Evolutionary conservation across 2,113 vertebrate genomes (phyloP).

Genomic region (Catagonus wagneri): DNA sequence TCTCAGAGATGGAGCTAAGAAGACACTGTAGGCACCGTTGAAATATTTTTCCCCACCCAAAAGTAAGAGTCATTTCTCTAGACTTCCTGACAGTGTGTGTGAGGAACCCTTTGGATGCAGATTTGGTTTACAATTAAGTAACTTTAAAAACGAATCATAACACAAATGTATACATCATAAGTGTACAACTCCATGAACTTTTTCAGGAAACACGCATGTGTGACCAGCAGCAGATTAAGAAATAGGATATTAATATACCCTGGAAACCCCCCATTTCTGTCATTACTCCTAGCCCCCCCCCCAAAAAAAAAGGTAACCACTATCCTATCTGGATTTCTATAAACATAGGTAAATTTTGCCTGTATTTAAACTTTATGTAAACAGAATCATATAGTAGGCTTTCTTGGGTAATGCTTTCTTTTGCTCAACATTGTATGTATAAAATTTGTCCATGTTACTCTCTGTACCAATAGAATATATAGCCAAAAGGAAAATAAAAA

Average conservation of each 20-base stretch:
- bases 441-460: slow-evolving; percentile 6
- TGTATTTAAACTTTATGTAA: slow-evolving; percentile 19
- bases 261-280: not conserved
- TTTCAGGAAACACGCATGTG: not conserved
- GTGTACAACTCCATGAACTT: not conserved
- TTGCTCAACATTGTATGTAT: slow-evolving; percentile 16
- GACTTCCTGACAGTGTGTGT: not conserved
- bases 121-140: not conserved
- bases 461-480: slow-evolving; percentile 28
- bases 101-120: not conserved
- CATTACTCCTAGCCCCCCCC: not conserved
- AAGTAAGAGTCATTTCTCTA: not conserved
- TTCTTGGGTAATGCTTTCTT: not conserved
- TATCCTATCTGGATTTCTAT: not conserved
- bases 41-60: not conserved
- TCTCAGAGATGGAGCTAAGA: not conserved
- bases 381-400: not conserved
- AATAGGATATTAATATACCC: not conserved
- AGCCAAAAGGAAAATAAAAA: slow-evolving; percentile 51
- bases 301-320: not conserved
- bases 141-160: slow-evolving; percentile 13
- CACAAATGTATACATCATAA: not conserved
- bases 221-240: slow-evolving; percentile 14
- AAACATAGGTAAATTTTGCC: not conserved
- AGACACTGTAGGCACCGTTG: not conserved